These are phyloP conservation scores for Luehdorfia chinensis DNA, from an alignment of 1,140 invertebrate species.

Conservation along the genomic window DNA sequence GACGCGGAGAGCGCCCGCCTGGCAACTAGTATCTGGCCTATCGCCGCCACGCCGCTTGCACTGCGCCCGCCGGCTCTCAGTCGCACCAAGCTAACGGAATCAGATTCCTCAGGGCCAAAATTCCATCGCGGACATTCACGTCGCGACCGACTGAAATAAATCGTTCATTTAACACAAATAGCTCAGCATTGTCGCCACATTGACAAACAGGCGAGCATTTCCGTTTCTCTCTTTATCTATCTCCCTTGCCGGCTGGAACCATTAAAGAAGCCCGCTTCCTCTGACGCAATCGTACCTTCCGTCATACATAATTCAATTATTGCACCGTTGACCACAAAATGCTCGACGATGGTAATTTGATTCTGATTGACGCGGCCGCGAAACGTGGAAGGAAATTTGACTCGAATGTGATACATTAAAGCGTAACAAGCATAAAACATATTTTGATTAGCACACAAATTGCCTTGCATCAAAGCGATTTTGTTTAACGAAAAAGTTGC, in stretches of 20 bases:
- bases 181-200: slow-evolving; percentile 68
- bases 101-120: slow-evolving; percentile 68
- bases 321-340: slow-evolving; percentile 17
- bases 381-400: slow-evolving; percentile 29
- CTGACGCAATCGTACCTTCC: slow-evolving; percentile 51
- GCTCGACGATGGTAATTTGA: slow-evolving; percentile 34
- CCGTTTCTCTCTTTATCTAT: slow-evolving; percentile 64
- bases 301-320: slow-evolving; percentile 33
- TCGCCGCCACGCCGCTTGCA: slow-evolving; percentile 21
- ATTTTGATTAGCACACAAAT: background rate
- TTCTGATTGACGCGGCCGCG: slow-evolving; percentile 17
- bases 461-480: background rate
- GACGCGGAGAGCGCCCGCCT: slow-evolving; percentile 38
- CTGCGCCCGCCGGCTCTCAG: slow-evolving; percentile 29
- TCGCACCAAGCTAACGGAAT: slow-evolving; percentile 64
- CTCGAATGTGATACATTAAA: slow-evolving; percentile 2
- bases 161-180: slow-evolving; percentile 73
- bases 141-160: slow-evolving; percentile 72
- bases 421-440: background rate
- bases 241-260: slow-evolving; percentile 30
- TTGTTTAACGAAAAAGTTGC: slow-evolving; percentile 15
- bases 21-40: slow-evolving; percentile 30
- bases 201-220: slow-evolving; percentile 66
- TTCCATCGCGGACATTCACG: slow-evolving; percentile 72
- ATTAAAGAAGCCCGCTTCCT: slow-evolving; percentile 53